Evolutionary conservation across 2,113 vertebrate genomes (phyloP), one percentile per base, ranked within the genome.

Genomic region (Rattus rattus): DNA sequence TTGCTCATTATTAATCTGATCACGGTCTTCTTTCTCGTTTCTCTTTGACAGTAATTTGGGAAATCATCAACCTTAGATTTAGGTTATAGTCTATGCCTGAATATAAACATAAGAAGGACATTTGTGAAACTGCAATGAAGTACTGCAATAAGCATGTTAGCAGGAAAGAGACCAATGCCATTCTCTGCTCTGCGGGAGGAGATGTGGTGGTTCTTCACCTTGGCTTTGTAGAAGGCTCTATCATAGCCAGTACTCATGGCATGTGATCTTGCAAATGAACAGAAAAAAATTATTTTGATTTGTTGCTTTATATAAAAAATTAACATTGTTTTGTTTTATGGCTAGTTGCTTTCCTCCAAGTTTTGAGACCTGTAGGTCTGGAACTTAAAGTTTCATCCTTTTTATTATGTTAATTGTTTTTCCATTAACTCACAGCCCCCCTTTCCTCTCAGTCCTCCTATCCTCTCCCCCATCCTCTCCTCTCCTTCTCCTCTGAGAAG

Each of bases 151-250:
- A 98, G 36, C 98, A 98, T 0, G 93, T 98, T 54, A 98, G 94
- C 61, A 39, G 0, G 12, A 39, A 47, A 19, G 63, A 96, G 0
- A 33, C n/a, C 49, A 67, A 0, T 20, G 3, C 0, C 0, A 98
- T 95, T 0, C 0, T 43, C 2, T 5, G 0, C 13, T 98, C 96
- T 0, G 0, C 6, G 0, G 33, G 92, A 22, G 39, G 54, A 52
- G 36, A 61, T 39, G 4, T 22, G 0, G 0, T 88, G 7, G 52
- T 49, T n/a, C 26, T 30, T n/a, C 89, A 1, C 86, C 96, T 97
- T 6, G 0, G 0, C 52, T 98, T 98, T 98, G 98, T 98, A 88
- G 98, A 99, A 90, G 90, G 96, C 1, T 12, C 11, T 47, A 52
- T 1, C 47, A 22, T 79, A 12, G 67, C 2, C 0, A 30, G 0